These are phyloP conservation scores for Diadumene lineata DNA, from an alignment of 92 coral and sea anemone species.

Conservation along the genomic window DNA sequence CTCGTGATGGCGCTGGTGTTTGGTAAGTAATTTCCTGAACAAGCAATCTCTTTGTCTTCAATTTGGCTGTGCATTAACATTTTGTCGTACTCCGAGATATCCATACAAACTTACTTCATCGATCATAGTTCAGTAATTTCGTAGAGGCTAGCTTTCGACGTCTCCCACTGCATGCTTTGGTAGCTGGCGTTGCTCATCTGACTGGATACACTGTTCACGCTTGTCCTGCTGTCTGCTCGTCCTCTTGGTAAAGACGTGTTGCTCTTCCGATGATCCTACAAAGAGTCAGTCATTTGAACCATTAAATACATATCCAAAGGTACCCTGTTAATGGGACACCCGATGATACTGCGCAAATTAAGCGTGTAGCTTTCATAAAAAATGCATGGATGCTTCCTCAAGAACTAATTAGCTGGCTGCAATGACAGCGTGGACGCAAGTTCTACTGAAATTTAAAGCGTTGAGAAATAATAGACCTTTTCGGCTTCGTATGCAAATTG, in stretches of 20 bases:
- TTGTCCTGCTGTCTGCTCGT: constrained; percentile 48
- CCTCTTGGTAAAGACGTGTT: constrained; percentile 17
- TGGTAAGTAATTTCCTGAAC: too few relatives aligned
- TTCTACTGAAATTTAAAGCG: not conserved
- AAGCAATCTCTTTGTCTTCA: too few relatives aligned
- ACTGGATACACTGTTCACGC: constrained; percentile 54
- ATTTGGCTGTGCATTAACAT: too few relatives aligned
- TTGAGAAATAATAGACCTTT: not conserved
- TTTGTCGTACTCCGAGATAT: constrained; percentile 1
- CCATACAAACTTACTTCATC: not conserved
- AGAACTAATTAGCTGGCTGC: too few relatives aligned
- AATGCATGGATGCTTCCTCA: too few relatives aligned
- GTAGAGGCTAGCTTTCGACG: constrained; percentile 62
- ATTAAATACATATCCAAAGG: not conserved
- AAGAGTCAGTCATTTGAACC: not conserved
- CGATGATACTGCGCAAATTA: too few relatives aligned
- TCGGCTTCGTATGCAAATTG: not conserved
- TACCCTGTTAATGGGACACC: too few relatives aligned
- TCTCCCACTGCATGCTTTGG: constrained; percentile 71
- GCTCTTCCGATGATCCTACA: constrained; percentile 19
- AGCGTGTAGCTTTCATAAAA: too few relatives aligned
- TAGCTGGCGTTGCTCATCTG: constrained; percentile 55
- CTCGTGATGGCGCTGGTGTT: too few relatives aligned
- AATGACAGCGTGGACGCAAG: too few relatives aligned
- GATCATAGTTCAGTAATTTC: constrained; percentile 65